phyloP scores from a whole-genome alignment of 2,797 vertebrate species.

The Falco concolor region DNA sequence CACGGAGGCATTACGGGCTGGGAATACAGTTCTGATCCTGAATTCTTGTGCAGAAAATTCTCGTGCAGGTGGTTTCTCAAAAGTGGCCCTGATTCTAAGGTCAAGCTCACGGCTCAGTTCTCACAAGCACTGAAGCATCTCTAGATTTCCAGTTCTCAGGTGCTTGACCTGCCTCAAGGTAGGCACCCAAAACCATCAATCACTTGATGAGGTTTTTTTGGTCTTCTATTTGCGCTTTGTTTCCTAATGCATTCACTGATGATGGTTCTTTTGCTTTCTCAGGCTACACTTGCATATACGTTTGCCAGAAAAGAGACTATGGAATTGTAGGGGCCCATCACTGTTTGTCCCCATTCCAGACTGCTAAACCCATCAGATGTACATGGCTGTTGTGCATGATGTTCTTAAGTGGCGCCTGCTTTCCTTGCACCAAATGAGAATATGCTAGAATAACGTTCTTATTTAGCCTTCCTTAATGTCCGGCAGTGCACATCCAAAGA shows the following conservation, averaged over 20 bases:
- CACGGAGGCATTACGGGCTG: accelerated
- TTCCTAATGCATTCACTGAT: not conserved
- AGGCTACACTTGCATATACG: not conserved
- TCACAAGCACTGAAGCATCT: not conserved
- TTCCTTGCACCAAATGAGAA: not conserved
- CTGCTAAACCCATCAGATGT: conserved; percentile 50
- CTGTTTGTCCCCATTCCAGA: conserved; percentile 7
- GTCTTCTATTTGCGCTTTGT: accelerated
- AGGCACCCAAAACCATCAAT: accelerated
- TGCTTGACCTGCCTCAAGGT: not conserved
- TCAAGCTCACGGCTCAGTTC: not conserved
- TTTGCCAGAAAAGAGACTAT: not conserved
- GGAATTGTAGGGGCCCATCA: not conserved
- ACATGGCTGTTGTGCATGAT: conserved; percentile 41
- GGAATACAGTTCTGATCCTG: not conserved
- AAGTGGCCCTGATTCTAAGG: not conserved
- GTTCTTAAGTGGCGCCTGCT: not conserved
- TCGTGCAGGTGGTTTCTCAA: accelerated
- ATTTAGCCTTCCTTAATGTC: not conserved
- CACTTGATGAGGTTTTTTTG: not conserved
- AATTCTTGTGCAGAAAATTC: not conserved
- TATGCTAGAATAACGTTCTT: not conserved
- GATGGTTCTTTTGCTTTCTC: not conserved
- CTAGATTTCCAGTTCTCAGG: not conserved
- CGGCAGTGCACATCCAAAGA: not conserved